Percentiles rank a stretch among this genome's conserved stretches.
Evolutionary conservation across 2,888 invertebrate species (phyloP).

Genomic region (Agriopis leucophaearia): DNA sequence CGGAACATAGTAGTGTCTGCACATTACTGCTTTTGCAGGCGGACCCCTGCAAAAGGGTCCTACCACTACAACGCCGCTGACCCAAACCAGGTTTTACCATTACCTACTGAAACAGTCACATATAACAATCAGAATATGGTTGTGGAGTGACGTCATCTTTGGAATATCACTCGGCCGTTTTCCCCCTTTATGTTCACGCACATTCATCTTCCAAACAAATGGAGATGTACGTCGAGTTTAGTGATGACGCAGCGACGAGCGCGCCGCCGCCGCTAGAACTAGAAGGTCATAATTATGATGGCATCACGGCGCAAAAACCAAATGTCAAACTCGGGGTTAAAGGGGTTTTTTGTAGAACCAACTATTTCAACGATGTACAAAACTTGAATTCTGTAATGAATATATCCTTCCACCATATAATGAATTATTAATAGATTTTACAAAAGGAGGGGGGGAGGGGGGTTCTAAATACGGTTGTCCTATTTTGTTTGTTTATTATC

Average conservation of each 20-base stretch:
- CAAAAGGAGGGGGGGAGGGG: too few relatives aligned
- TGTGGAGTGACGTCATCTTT: neutral
- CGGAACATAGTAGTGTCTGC: too few relatives aligned
- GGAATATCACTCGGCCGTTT: neutral
- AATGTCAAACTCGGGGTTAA: constrained; percentile 11
- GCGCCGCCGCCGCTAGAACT: neutral
- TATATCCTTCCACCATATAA: neutral
- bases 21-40: too few relatives aligned
- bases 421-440: too few relatives aligned
- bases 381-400: neutral
- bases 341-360: neutral
- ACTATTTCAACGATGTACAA: neutral
- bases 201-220: neutral
- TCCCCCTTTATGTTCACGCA: neutral
- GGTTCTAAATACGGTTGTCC: too few relatives aligned
- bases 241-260: neutral
- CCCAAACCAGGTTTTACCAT: neutral
- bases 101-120: neutral
- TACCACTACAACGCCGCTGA: too few relatives aligned
- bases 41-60: too few relatives aligned
- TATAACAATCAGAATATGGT: neutral
- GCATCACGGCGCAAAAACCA: constrained; percentile 17
- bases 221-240: neutral
- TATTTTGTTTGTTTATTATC: too few relatives aligned
- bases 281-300: constrained; percentile 1